A percentile compares a stretch with the other conserved stretches of the same genome.
These are phyloP conservation scores for Teleopsis dalmanni DNA, from an alignment of 1,140 invertebrate genomes.

Conservation along the genomic window DNA sequence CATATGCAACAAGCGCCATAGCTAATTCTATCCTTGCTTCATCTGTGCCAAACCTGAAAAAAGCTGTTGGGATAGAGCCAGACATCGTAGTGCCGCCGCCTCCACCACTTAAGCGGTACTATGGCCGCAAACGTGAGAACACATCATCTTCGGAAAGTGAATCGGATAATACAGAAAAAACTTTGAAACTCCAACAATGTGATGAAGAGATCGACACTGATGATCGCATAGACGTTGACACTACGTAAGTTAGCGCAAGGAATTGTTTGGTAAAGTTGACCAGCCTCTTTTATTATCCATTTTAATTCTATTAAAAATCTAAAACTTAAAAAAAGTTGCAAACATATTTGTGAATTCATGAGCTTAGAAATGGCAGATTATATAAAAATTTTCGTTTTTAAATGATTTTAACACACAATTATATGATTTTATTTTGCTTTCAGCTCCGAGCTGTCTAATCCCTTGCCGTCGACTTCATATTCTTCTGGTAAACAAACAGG, in stretches of 20 bases:
- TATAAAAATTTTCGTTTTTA: too few species aligned
- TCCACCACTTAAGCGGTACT: constrained; percentile 52
- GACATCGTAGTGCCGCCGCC: constrained; percentile 25
- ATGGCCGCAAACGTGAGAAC: constrained; percentile 56
- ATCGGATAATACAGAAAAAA: constrained; percentile 36
- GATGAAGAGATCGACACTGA: constrained; percentile 31
- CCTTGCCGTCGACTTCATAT: constrained; percentile 26
- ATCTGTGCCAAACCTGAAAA: too few species aligned
- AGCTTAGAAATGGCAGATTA: too few species aligned
- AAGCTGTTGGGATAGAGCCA: too few species aligned
- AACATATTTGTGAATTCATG: too few species aligned
- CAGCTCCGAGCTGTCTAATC: constrained; percentile 39
- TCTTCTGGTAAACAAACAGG: constrained; percentile 43
- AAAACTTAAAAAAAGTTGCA: too few species aligned
- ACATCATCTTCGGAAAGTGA: constrained; percentile 36
- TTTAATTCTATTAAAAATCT: too few species aligned
- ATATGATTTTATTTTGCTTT: constrained; percentile 13
- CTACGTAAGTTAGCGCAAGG: constrained; percentile 35
- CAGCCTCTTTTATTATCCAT: neutral
- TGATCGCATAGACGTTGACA: constrained; percentile 34
- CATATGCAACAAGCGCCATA: too few species aligned
- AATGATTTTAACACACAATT: too few species aligned
- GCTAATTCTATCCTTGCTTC: too few species aligned
- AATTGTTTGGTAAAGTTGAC: constrained; percentile 33
- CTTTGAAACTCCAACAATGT: constrained; percentile 22